Base-by-base conservation (phyloP, 2,888 invertebrate species). In the Odontothrips loti region DNA sequence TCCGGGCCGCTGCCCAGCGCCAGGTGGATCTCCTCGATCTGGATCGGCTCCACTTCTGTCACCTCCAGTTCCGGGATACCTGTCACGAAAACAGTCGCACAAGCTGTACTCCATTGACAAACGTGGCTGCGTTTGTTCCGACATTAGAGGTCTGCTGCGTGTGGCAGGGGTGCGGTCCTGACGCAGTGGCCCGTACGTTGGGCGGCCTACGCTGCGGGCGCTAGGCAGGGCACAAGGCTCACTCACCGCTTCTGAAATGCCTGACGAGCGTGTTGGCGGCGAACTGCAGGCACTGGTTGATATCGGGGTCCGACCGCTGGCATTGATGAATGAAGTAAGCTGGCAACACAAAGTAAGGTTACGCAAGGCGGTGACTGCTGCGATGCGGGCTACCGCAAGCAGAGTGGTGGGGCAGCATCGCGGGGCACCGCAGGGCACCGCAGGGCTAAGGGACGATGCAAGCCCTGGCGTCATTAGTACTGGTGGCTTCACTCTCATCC, bases 1-100 rank as follows among this genome's bases (percentile, higher is more conserved):
- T 95, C 93, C 0, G 95, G 94, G 0, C 95, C 95, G 47, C 90
- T 91, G 79, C 95, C 95, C 83, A 95, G 87, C 0, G 94, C 91
- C 83, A 95, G 93, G 58, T 94, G 93, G 82, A 95, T 91, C 87
- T 95, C 94, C 86, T 95, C 95, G 82, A 95, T 92, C n/a, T 94
- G 88, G 82, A 95, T 93, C 0, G 95, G 94, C 85, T 95, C 95
- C 6, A 94, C 92, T 47, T 86, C 85, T 3, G 83, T 83, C 79
- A 93, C 90, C 79, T 91, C 93, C 68, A 94, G 87, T 86, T 94
- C 94, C 0, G 93, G 93, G 83, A 94, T 91, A 84, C 95, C 95
- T 86, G 82, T 4, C 79, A 79, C 20, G 27, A 20, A 58, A 79
- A 11, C 79, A 47, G 20, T 48, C 4, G 58, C 29, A 79, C 23